Evolutionary conservation across 2,113 vertebrate species (phyloP).

Genomic region (Microtus oregoni): DNA sequence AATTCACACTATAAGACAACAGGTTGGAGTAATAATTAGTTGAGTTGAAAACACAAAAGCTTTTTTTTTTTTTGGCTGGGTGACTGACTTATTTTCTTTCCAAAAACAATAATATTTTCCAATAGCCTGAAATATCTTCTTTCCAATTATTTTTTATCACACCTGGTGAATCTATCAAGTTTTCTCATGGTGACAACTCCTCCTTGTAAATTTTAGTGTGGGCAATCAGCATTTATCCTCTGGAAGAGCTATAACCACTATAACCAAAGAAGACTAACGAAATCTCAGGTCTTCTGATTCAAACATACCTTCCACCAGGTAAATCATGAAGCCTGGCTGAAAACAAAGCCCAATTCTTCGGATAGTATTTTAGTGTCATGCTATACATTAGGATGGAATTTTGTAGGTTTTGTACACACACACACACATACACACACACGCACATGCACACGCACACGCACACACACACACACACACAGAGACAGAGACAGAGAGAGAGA

Average conservation of each 20-base stretch:
- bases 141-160: slow-evolving; percentile 30
- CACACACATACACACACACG: not conserved
- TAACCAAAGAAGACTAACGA: not conserved
- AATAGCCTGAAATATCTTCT: not conserved
- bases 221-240: not conserved
- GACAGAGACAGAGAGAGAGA: not conserved
- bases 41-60: not conserved
- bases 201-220: not conserved
- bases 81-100: slow-evolving; percentile 15
- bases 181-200: not conserved
- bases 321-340: not conserved
- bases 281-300: not conserved
- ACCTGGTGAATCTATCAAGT: not conserved
- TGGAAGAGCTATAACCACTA: not conserved
- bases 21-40: not conserved
- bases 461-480: no score
- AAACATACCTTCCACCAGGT: not conserved
- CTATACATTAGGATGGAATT: not conserved
- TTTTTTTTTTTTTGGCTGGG: not conserved
- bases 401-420: not conserved
- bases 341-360: not conserved
- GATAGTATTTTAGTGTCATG: slow-evolving; percentile 41
- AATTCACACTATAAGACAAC: not conserved
- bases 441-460: no score
- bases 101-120: not conserved